A percentile compares a stretch with the other conserved stretches of the same genome.
Evolutionary conservation across 1,140 invertebrate genomes (phyloP).

Genomic region (Drosophila mayri): DNA sequence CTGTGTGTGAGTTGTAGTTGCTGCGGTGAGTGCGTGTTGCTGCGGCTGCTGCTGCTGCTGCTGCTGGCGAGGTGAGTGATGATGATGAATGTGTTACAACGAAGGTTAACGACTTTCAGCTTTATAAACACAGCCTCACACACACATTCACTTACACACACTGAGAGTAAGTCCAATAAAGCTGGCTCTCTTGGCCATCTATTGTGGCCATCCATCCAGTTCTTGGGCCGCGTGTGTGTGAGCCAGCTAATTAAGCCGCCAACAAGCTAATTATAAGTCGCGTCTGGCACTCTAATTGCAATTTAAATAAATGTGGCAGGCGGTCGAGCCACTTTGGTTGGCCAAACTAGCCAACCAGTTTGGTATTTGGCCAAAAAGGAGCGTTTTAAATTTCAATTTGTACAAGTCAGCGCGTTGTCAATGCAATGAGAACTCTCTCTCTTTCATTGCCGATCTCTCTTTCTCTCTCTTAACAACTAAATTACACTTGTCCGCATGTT

Average conservation of each 20-base stretch:
- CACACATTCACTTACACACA: not conserved
- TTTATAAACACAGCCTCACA: conserved; percentile 71
- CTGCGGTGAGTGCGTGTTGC: conserved; percentile 48
- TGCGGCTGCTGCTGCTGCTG: conserved; percentile 45
- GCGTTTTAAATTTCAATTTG: conserved; percentile 83
- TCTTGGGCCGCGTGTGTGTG: conserved; percentile 7
- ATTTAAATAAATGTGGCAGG: conserved; percentile 81
- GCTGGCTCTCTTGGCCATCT: conserved; percentile 36
- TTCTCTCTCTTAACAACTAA: conserved; percentile 73
- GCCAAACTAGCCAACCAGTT: conserved; percentile 60
- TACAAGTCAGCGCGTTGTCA: conserved; percentile 76
- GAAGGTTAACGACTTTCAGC: conserved; percentile 84
- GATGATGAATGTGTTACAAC: conserved; percentile 84
- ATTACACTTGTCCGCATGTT: conserved; percentile 84
- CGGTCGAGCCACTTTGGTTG: conserved; percentile 49
- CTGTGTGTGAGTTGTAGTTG: conserved; percentile 61
- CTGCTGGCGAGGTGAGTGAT: conserved; percentile 76
- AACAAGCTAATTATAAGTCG: conserved; percentile 75
- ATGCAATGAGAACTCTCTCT: conserved; percentile 55
- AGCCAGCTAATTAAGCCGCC: conserved; percentile 71
- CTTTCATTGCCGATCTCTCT: conserved; percentile 8
- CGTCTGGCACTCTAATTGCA: conserved; percentile 69
- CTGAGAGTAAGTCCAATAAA: conserved; percentile 37
- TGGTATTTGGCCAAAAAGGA: conserved; percentile 63
- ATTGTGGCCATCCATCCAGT: conserved; percentile 35